Evolutionary conservation across 1,140 invertebrate genomes (phyloP).

Genomic region (Tetramorium alpestre): DNA sequence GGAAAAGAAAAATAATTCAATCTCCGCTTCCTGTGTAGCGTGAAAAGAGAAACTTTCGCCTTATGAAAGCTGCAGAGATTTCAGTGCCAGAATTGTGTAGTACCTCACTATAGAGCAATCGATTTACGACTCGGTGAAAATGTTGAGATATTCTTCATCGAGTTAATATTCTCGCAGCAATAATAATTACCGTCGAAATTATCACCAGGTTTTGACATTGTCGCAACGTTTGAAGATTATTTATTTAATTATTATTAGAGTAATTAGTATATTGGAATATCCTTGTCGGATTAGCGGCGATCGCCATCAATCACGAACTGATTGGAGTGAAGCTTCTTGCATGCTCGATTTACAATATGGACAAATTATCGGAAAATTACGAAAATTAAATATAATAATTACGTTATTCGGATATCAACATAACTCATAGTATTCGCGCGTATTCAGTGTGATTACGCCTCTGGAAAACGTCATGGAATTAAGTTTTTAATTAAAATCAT

Average conservation of each 20-base stretch:
- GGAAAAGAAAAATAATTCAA: constrained; percentile 54
- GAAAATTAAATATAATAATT: neutral
- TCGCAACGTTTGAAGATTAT: neutral
- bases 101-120: constrained; percentile 15
- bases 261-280: neutral
- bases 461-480: constrained; percentile 4
- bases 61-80: constrained; percentile 44
- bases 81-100: constrained; percentile 34
- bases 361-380: constrained; percentile 39
- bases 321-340: neutral
- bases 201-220: neutral
- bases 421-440: neutral
- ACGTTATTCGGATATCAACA: neutral
- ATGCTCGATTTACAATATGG: neutral
- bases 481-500: constrained; percentile 31
- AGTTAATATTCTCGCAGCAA: neutral
- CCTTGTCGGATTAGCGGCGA: neutral
- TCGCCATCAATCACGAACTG: constrained; percentile 24
- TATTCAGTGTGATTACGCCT: neutral
- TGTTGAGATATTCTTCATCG: neutral
- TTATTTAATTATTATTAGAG: constrained; percentile 21
- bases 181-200: constrained; percentile 8
- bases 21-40: constrained; percentile 4
- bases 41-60: constrained; percentile 28
- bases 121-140: constrained; percentile 32